These are phyloP conservation scores for Orussus abietinus DNA, from an alignment of 1,140 invertebrate species.

Conservation along the genomic window DNA sequence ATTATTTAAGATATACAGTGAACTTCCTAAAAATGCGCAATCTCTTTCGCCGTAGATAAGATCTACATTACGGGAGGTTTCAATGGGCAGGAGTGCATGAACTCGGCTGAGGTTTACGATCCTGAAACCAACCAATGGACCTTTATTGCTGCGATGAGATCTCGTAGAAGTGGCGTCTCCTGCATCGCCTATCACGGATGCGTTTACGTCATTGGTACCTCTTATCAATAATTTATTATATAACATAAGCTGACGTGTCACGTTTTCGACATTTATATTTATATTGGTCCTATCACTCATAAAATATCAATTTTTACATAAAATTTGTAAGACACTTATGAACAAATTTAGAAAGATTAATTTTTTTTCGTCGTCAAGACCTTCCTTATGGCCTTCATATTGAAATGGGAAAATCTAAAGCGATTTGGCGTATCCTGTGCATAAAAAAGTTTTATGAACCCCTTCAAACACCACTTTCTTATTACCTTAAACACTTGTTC, in stretches of 20 bases:
- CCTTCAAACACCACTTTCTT: too few relatives aligned
- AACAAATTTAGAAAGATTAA: too few relatives aligned
- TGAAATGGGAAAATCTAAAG: too few relatives aligned
- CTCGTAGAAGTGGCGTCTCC: conserved; percentile 58
- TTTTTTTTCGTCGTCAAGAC: conserved; percentile 1
- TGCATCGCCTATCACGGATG: conserved; percentile 56
- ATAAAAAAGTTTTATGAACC: too few relatives aligned
- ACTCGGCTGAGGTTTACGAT: conserved; percentile 81
- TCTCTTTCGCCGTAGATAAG: conserved; percentile 58
- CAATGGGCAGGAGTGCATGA: conserved; percentile 84
- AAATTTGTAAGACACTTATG: too few relatives aligned
- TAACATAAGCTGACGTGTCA: neutral
- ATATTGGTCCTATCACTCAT: too few relatives aligned
- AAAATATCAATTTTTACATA: too few relatives aligned
- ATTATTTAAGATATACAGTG: too few relatives aligned
- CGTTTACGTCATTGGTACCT: conserved; percentile 53
- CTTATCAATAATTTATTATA: neutral
- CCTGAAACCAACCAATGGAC: conserved; percentile 83
- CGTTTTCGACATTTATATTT: too few relatives aligned
- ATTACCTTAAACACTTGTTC: too few relatives aligned
- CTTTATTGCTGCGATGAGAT: conserved; percentile 65
- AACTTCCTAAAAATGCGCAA: conserved; percentile 5
- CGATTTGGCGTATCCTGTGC: too few relatives aligned
- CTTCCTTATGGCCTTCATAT: too few relatives aligned
- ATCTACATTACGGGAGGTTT: conserved; percentile 86